Conservation (phyloP, 2,888 invertebrate genomes). For the Laspeyria flexula region DNA sequence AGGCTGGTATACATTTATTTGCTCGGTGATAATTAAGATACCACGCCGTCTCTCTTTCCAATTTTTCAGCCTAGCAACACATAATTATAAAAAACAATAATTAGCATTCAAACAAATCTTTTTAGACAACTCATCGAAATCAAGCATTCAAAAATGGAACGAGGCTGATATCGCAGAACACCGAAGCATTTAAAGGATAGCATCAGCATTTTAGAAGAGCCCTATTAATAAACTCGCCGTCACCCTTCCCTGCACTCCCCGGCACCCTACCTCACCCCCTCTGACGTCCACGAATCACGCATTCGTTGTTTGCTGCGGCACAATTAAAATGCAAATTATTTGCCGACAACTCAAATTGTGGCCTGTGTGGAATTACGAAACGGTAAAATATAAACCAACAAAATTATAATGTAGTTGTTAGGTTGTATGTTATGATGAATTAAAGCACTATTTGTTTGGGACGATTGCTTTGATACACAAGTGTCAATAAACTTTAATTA, state of each 20-base stretch:
- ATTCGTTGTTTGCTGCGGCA: conserved; percentile 56
- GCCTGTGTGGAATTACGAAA: conserved; percentile 48
- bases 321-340: conserved; percentile 79
- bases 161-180: conserved; percentile 40
- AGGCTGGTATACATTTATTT: no score
- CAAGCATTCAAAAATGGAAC: conserved; percentile 22
- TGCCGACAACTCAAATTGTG: conserved; percentile 64
- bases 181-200: conserved; percentile 43
- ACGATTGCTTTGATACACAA: conserved; percentile 23
- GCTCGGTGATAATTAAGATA: no score
- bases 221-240: conserved; percentile 40
- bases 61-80: no score
- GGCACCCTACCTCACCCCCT: conserved; percentile 18
- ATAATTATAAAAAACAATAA: no score
- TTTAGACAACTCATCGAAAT: conserved; percentile 2
- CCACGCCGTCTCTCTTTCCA: no score
- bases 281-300: conserved; percentile 37
- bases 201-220: conserved; percentile 50
- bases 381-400: conserved; percentile 32
- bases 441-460: conserved; percentile 14
- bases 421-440: conserved; percentile 12
- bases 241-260: conserved; percentile 9
- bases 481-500: neutral
- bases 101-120: neutral
- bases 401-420: conserved; percentile 30